phyloP scores from a whole-genome alignment of 2,113 vertebrate species.

The Suricata suricatta region DNA sequence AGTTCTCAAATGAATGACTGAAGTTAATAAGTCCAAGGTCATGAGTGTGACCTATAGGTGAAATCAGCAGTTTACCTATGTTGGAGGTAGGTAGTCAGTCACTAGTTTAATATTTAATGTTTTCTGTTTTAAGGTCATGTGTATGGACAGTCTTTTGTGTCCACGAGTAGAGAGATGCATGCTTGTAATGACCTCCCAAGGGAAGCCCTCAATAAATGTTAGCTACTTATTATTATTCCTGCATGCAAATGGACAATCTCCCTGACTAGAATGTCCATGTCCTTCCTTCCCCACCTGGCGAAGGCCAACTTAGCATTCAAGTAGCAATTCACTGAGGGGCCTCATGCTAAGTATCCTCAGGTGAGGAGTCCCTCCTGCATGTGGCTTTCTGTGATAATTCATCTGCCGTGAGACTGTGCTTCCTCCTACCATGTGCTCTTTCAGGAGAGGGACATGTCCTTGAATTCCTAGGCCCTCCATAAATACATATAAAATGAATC shows the following conservation, averaged over 20 bases:
- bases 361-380: neutral
- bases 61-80: neutral
- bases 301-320: neutral
- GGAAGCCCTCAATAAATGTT: neutral
- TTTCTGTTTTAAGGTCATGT: neutral
- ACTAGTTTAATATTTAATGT: neutral
- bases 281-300: neutral
- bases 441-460: neutral
- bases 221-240: neutral
- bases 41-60: neutral
- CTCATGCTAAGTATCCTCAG: neutral
- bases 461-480: neutral
- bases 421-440: neutral
- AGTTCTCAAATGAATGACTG: neutral
- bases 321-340: neutral
- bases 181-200: neutral
- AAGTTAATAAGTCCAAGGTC: neutral
- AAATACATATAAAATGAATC: neutral
- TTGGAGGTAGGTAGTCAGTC: neutral
- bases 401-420: neutral
- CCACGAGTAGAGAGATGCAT: neutral
- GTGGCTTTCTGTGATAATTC: slow-evolving; percentile 25
- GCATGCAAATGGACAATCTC: neutral
- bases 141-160: neutral
- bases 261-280: neutral